Evolutionary conservation across 2,888 invertebrate species (phyloP), one percentile per base, ranked within the genome.

Genomic region (Cylindroiulus punctatus): DNA sequence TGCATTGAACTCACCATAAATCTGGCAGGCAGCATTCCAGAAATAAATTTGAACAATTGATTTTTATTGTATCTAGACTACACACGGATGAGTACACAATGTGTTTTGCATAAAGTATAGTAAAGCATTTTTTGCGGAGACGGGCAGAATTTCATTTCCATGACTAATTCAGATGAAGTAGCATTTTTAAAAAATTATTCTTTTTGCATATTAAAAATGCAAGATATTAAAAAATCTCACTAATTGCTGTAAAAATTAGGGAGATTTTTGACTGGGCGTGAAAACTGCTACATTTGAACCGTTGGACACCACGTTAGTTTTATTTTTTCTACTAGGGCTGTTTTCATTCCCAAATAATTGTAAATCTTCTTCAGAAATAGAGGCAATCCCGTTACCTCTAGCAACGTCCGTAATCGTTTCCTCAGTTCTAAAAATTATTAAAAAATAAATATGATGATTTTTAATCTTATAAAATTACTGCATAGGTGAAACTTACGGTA

Each of bases 331-430:
- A 7, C 7, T 42, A 26, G 32, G 22, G 17, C 81, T 42, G 17
- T 30, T 36, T 84, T 26, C 84, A 17, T 84, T 36, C 14, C 30
- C 81, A 30, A 81, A 81, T 81, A 81, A 36, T 17, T 42, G 44
- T 84, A 84, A 84, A 42, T 36, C 30, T 84, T 26, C 44, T 42
- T 36, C 40, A 44, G 84, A 84, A 84, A 84, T 84, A 84, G 84
- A 36, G 22, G 84, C 84, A 30, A 42, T 81, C n/a, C 32, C 32
- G 8, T 36, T 81, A 26, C 40, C 81, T 30, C 10, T 40, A 19
- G n/a, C 57, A n/a, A 57, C 57, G 14, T 19, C n/a, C 19, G 1
- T n/a, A n/a, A n/a, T 57, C 5, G 57, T 3, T n/a, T 57, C n/a
- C 4, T 57, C 57, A 0, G 57, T 57, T n/a, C 57, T 57, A 8